A percentile compares a stretch with the other conserved stretches of the same genome.
Evolutionary conservation across 1,140 invertebrate species (phyloP).

Genomic region (Pogonomyrmex barbatus): DNA sequence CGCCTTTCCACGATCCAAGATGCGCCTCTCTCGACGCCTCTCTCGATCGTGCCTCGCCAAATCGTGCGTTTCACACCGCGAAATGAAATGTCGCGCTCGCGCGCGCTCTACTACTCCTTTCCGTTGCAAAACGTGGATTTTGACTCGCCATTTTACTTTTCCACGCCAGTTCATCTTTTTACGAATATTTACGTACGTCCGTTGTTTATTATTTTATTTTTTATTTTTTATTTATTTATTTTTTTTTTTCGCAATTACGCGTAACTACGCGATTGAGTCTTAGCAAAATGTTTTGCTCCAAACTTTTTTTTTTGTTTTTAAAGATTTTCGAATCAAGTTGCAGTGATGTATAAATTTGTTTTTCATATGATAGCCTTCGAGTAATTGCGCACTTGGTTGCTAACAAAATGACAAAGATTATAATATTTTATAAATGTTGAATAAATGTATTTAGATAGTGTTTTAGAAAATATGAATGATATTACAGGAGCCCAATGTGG

Average conservation of each 20-base stretch:
- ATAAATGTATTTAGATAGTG: not conserved
- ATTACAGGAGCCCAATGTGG: slow-evolving; percentile 86
- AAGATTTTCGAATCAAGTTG: not conserved
- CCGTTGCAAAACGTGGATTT: slow-evolving; percentile 23
- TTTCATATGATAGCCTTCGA: not conserved
- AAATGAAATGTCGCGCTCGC: not conserved
- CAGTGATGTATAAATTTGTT: not conserved
- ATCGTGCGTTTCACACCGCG: slow-evolving; percentile 20
- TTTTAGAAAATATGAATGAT: slow-evolving; percentile 57
- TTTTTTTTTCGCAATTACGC: not conserved
- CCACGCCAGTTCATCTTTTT: not conserved
- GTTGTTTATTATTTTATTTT: no score
- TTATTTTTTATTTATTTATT: not conserved
- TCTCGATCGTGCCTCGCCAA: not conserved
- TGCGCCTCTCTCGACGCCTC: not conserved
- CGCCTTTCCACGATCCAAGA: not conserved
- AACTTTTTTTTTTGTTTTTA: not conserved
- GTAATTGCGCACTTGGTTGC: not conserved
- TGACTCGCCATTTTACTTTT: slow-evolving; percentile 34
- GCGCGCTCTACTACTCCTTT: not conserved
- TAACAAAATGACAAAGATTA: not conserved
- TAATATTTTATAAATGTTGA: slow-evolving; percentile 1
- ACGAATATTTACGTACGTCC: not conserved
- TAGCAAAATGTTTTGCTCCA: not conserved
- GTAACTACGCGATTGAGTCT: not conserved